phyloP scores from a whole-genome alignment of 30 jellyfish, hydroid and myxozoan species.

The Cassiopea xamachana region DNA sequence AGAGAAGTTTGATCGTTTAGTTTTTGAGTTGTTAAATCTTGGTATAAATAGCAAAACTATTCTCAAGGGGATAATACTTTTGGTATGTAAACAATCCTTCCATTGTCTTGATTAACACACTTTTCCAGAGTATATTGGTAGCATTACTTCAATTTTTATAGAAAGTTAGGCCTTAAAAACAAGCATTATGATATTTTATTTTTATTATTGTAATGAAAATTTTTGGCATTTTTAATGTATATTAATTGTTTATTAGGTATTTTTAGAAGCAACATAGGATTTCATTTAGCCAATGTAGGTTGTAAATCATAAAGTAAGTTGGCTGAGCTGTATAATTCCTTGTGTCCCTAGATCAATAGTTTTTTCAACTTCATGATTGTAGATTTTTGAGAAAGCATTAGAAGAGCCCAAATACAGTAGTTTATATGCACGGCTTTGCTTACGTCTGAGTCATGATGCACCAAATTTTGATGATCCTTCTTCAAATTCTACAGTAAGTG shows the following conservation, averaged over 20 bases:
- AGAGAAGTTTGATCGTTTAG: constrained; percentile 89
- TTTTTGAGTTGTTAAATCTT: constrained; percentile 76
- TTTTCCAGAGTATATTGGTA: too few relatives aligned
- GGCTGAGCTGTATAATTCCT: too few relatives aligned
- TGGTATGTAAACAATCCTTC: constrained; percentile 59
- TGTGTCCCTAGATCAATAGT: too few relatives aligned
- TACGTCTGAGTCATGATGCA: constrained; percentile 84
- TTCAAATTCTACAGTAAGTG: constrained; percentile 77
- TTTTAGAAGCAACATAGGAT: too few relatives aligned
- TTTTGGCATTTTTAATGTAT: too few relatives aligned
- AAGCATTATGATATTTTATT: too few relatives aligned
- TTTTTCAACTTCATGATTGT: neutral
- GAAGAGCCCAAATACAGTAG: constrained; percentile 92
- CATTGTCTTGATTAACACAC: neutral
- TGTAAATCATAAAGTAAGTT: too few relatives aligned
- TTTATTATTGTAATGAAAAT: too few relatives aligned
- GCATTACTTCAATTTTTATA: too few relatives aligned
- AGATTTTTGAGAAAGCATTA: constrained; percentile 93
- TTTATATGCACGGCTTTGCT: constrained; percentile 90
- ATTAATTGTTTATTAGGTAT: too few relatives aligned
- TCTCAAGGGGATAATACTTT: constrained; percentile 84
- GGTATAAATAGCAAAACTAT: constrained; percentile 82
- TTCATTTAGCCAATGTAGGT: too few relatives aligned
- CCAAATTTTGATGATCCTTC: constrained; percentile 96
- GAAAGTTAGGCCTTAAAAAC: too few relatives aligned